These are phyloP conservation scores for Caenorhabditis inopinata DNA, from an alignment of 1,140 invertebrate genomes.

Conservation along the genomic window DNA sequence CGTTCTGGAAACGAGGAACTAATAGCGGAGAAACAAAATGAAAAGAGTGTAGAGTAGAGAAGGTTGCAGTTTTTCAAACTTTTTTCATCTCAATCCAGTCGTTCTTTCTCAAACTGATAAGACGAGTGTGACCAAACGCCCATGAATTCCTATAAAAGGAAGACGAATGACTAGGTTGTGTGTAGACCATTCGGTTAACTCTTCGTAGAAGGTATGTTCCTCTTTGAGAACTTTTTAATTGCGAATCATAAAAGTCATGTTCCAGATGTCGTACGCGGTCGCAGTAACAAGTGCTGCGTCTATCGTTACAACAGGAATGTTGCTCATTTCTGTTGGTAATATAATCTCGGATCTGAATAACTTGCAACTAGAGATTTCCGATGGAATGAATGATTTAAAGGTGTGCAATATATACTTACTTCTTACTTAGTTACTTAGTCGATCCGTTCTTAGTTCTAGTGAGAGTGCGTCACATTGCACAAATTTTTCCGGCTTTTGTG, in stretches of 20 bases:
- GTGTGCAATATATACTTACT: background rate
- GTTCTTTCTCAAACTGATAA: constrained; percentile 6
- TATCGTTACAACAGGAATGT: constrained; percentile 7
- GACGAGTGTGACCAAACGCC: constrained; percentile 24
- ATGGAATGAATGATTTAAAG: background rate
- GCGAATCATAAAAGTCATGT: no score
- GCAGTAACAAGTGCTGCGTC: constrained; percentile 5
- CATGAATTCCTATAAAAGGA: constrained; percentile 3
- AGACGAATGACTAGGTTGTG: background rate
- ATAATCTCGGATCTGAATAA: constrained; percentile 20
- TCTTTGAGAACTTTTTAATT: background rate
- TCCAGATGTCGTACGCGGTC: constrained; percentile 25
- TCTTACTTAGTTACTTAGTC: no score
- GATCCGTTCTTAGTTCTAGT: no score
- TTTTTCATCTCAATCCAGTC: background rate
- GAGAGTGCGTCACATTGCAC: no score
- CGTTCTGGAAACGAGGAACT: constrained; percentile 16
- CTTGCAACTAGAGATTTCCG: background rate
- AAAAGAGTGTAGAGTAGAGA: background rate
- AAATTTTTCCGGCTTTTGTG: no score
- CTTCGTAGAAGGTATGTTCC: background rate
- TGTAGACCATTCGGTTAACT: constrained; percentile 21
- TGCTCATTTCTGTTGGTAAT: constrained; percentile 25
- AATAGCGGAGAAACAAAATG: background rate
- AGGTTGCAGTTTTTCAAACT: constrained; percentile 6